Percentiles rank a stretch among this genome's conserved stretches.
Conservation (phyloP, 2,113 vertebrate species). For the Todiramphus saurophagus region DNA sequence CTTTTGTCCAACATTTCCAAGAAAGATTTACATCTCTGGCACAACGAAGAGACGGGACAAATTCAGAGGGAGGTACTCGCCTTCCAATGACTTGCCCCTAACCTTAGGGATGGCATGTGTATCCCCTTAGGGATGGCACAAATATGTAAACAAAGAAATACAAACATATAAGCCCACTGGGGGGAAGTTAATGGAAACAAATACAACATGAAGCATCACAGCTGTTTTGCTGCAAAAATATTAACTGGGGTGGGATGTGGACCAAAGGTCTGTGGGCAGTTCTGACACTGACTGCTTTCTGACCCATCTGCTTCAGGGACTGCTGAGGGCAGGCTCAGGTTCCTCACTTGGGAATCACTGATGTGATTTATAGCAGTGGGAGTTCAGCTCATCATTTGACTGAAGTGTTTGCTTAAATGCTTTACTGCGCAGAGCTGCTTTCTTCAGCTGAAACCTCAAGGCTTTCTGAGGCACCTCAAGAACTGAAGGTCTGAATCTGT, state of each 20-base stretch:
- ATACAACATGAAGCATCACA: background rate
- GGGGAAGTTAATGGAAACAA: slow-evolving; percentile 42
- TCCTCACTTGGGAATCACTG: background rate
- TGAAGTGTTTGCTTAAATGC: background rate
- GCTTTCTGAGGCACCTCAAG: background rate
- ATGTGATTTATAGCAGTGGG: background rate
- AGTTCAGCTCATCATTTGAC: background rate
- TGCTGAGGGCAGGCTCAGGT: background rate
- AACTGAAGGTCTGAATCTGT: background rate
- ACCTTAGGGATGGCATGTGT: background rate
- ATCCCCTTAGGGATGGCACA: background rate
- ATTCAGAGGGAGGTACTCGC: background rate
- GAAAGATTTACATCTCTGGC: background rate
- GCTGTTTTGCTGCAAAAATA: background rate
- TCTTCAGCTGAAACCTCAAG: background rate
- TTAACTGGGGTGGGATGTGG: background rate
- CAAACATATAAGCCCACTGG: slow-evolving; percentile 5
- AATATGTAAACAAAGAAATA: slow-evolving; percentile 23
- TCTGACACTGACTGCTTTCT: background rate
- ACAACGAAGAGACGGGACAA: background rate
- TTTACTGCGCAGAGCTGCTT: background rate
- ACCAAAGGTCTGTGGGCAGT: background rate
- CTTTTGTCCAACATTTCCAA: background rate
- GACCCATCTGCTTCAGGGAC: background rate
- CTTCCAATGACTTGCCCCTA: background rate